phyloP scores from a whole-genome alignment of 2,888 invertebrate species.

The Epinotia demarniana region DNA sequence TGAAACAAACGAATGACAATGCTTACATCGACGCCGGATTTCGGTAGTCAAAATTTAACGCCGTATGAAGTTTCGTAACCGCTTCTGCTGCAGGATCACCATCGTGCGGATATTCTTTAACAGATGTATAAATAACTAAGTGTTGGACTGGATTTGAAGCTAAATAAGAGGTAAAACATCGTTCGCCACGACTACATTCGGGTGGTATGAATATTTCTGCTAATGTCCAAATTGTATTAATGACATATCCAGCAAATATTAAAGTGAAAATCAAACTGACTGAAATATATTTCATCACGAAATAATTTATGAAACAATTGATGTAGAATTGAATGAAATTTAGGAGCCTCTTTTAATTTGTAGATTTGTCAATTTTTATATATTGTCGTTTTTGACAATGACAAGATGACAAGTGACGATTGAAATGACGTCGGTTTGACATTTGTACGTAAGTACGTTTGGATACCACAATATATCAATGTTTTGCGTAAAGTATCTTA shows the following conservation, averaged over 20 bases:
- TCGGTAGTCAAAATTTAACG: constrained; percentile 87
- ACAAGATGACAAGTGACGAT: background rate
- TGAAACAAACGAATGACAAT: constrained; percentile 2
- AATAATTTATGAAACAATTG: constrained; percentile 37
- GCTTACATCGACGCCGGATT: constrained; percentile 73
- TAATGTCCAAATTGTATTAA: constrained; percentile 90
- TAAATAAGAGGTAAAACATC: constrained; percentile 89
- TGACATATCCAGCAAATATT: constrained; percentile 88
- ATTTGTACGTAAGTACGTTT: background rate
- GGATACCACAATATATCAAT: background rate
- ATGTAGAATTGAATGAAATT: constrained; percentile 1
- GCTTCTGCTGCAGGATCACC: constrained; percentile 72
- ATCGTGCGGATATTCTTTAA: constrained; percentile 83
- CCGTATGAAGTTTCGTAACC: constrained; percentile 85
- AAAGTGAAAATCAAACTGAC: constrained; percentile 86
- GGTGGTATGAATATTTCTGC: constrained; percentile 89
- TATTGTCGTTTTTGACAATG: background rate
- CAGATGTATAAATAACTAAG: constrained; percentile 88
- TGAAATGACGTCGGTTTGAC: constrained; percentile 8
- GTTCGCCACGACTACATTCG: constrained; percentile 86
- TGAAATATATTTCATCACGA: constrained; percentile 81
- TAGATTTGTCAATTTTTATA: constrained; percentile 4
- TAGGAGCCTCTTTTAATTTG: constrained; percentile 5
- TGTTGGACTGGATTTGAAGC: constrained; percentile 87
- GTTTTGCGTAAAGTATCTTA: background rate